Conservation (phyloP, 2,797 vertebrate species). For the Tympanoctomys barrerae region DNA sequence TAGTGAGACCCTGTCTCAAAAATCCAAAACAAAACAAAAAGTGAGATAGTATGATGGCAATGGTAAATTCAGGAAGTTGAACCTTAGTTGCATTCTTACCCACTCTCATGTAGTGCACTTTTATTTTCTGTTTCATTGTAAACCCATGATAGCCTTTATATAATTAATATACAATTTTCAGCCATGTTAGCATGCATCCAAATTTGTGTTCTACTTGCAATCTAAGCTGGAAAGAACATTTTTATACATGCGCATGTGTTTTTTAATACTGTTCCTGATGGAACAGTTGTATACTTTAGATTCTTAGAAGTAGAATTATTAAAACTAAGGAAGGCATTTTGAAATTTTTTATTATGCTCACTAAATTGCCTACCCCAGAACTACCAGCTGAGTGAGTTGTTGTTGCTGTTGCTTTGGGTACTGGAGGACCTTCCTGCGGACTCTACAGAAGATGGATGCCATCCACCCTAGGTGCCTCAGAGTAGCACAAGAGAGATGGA, state of each 20-base stretch:
- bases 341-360: conserved; percentile 4
- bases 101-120: too few species aligned
- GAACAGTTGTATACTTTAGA: conserved; percentile 19
- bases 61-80: neutral
- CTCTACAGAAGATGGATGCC: neutral
- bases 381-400: neutral
- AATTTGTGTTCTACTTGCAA: neutral
- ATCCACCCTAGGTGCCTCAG: neutral
- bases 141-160: neutral
- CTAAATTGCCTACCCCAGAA: neutral
- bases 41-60: neutral
- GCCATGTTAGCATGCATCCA: neutral
- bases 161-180: neutral
- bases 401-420: neutral
- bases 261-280: conserved; percentile 32
- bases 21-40: neutral
- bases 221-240: neutral
- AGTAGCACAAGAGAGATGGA: neutral
- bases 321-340: conserved; percentile 16
- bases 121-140: neutral
- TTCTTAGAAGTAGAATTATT: conserved; percentile 43
- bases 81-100: neutral
- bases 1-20: neutral
- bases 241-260: neutral
- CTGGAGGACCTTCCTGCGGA: neutral